phyloP scores from a whole-genome alignment of 2,888 invertebrate species.

The Saturnia pavonia region DNA sequence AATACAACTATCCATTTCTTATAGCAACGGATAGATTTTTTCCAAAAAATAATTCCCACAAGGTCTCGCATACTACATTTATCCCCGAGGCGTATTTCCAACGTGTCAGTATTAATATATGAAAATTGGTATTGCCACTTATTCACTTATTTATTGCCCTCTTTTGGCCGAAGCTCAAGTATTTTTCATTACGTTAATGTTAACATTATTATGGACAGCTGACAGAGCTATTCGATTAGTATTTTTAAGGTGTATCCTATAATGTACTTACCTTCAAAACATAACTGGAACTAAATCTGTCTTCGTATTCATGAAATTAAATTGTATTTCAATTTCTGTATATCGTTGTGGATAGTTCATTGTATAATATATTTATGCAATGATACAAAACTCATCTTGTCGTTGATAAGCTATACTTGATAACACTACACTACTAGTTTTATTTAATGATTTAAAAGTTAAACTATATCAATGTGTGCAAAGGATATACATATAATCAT shows the following conservation, averaged over 20 bases:
- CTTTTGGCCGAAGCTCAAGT: constrained; percentile 61
- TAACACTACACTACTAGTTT: neutral
- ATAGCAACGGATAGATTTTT: constrained; percentile 10
- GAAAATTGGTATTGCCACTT: constrained; percentile 50
- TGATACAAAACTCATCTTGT: neutral
- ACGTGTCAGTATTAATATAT: constrained; percentile 58
- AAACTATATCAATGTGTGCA: too few species aligned
- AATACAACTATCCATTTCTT: neutral
- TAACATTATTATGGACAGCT: constrained; percentile 39
- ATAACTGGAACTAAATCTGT: constrained; percentile 28
- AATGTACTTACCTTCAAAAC: constrained; percentile 11
- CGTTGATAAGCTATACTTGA: neutral
- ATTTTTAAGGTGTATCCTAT: constrained; percentile 26
- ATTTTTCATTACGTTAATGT: constrained; percentile 61
- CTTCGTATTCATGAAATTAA: constrained; percentile 19
- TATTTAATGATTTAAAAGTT: neutral
- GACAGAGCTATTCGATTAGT: constrained; percentile 38
- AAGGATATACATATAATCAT: too few species aligned
- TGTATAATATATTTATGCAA: neutral
- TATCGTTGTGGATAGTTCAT: neutral
- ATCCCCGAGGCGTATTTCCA: constrained; percentile 18
- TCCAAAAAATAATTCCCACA: constrained; percentile 3
- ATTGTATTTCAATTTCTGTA: neutral
- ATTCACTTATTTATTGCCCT: constrained; percentile 49
- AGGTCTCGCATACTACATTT: constrained; percentile 13